phyloP scores from a whole-genome alignment of 1,140 invertebrate species.

The Drosophila bipectinata region DNA sequence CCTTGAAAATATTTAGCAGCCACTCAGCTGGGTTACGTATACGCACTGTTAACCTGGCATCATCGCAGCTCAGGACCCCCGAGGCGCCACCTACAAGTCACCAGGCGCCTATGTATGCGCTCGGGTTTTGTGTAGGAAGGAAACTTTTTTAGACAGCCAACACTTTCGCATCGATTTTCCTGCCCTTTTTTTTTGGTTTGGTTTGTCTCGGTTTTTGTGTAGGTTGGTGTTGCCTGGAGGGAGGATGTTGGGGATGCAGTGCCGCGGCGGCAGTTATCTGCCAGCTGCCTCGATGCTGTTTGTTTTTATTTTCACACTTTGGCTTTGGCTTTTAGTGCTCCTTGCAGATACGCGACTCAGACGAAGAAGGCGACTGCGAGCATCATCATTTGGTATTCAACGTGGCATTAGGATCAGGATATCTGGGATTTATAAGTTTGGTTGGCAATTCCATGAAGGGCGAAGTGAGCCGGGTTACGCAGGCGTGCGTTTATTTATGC shows the following conservation, averaged over 20 bases:
- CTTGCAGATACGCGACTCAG: conserved; percentile 14
- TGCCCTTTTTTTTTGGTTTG: conserved; percentile 21
- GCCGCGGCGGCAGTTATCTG: conserved; percentile 44
- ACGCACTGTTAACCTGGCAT: conserved; percentile 76
- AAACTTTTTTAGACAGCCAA: conserved; percentile 65
- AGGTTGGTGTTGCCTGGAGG: neutral
- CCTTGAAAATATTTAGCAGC: conserved; percentile 80
- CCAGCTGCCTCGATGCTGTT: conserved; percentile 57
- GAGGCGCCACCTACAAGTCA: conserved; percentile 66
- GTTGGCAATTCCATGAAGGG: conserved; percentile 58
- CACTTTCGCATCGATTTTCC: conserved; percentile 76
- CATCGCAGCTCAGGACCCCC: conserved; percentile 51
- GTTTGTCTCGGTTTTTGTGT: conserved; percentile 1
- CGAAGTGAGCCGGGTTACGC: neutral
- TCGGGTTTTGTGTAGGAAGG: conserved; percentile 19
- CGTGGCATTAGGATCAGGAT: conserved; percentile 79
- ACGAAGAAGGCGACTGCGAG: conserved; percentile 19
- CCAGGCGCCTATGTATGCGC: conserved; percentile 41
- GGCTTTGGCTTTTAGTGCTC: conserved; percentile 58
- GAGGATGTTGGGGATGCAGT: conserved; percentile 4
- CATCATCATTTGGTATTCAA: conserved; percentile 79
- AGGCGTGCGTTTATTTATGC: conserved; percentile 57
- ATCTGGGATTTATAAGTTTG: conserved; percentile 83
- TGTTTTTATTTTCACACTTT: conserved; percentile 68
- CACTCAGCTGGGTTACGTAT: conserved; percentile 70